phyloP scores from a whole-genome alignment of 2,797 vertebrate species.

The Naso thynnoides region DNA sequence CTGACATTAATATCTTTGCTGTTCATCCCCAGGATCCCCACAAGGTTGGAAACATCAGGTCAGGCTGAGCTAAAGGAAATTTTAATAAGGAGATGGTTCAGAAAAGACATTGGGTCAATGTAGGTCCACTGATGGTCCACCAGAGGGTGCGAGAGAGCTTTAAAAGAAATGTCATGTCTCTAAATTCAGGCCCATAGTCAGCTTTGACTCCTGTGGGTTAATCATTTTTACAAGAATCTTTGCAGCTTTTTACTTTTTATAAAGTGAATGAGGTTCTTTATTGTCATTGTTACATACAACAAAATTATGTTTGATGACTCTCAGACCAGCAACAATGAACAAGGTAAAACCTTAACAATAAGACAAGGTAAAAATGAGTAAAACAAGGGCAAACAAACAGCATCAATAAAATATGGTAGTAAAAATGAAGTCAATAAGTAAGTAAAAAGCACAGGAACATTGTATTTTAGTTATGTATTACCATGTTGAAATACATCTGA shows the following conservation, averaged over 20 bases:
- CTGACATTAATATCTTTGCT: constrained; percentile 65
- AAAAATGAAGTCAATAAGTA: no score
- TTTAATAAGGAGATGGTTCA: constrained; percentile 32
- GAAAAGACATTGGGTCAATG: not conserved
- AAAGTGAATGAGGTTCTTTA: not conserved
- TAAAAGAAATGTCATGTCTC: constrained; percentile 24
- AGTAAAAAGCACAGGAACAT: not conserved
- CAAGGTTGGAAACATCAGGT: constrained; percentile 60
- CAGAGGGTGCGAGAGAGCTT: constrained; percentile 73
- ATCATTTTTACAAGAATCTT: not conserved
- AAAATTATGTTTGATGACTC: no score
- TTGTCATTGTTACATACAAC: no score
- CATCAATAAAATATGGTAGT: no score
- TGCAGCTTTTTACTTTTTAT: constrained; percentile 6
- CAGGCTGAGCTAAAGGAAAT: constrained; percentile 43
- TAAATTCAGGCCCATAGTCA: not conserved
- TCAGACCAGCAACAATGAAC: no score
- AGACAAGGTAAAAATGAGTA: no score
- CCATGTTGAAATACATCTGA: not conserved
- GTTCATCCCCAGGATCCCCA: constrained; percentile 51
- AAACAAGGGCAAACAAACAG: no score
- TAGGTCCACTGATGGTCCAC: constrained; percentile 46
- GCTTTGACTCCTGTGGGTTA: not conserved
- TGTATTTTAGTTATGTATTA: not conserved
- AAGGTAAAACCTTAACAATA: no score